phyloP scores from a whole-genome alignment of 2,113 vertebrate species.

The Macaca nemestrina region DNA sequence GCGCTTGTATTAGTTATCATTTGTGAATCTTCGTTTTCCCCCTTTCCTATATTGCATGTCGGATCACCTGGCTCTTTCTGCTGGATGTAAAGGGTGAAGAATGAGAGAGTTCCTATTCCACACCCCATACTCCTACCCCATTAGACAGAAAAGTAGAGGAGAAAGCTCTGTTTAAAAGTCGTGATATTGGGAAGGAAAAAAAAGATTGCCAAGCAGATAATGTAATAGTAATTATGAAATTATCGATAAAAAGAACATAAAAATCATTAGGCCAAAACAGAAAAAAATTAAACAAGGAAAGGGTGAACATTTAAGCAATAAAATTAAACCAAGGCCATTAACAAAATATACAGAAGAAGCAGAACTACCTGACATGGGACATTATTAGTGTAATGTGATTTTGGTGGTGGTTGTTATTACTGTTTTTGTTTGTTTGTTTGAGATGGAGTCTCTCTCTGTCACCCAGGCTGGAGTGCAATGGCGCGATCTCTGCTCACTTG shows the following conservation, averaged over 20 bases:
- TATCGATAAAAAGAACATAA: not conserved
- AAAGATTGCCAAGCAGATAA: not conserved
- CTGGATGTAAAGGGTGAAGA: not conserved
- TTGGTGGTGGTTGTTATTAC: too few relatives aligned
- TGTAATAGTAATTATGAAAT: conserved; percentile 1
- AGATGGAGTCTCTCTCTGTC: too few relatives aligned
- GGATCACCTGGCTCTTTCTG: not conserved
- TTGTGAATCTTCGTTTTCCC: not conserved
- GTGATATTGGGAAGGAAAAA: not conserved
- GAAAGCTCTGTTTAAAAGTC: not conserved
- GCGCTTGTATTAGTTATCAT: conserved; percentile 4
- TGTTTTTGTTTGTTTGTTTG: too few relatives aligned
- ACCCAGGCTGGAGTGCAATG: too few relatives aligned
- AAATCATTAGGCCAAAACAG: not conserved
- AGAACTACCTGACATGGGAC: not conserved
- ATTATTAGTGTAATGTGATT: not conserved
- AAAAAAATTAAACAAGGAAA: conserved; percentile 10
- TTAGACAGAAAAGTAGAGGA: not conserved
- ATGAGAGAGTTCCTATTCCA: not conserved
- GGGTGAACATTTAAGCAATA: conserved; percentile 11
- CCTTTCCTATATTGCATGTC: not conserved
- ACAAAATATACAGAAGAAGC: conserved; percentile 25
- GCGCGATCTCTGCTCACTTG: too few relatives aligned
- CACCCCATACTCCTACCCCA: not conserved
- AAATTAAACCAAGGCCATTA: not conserved